Evolutionary conservation across 2,113 vertebrate species (phyloP).

Genomic region (Aspiorhynchus laticeps): DNA sequence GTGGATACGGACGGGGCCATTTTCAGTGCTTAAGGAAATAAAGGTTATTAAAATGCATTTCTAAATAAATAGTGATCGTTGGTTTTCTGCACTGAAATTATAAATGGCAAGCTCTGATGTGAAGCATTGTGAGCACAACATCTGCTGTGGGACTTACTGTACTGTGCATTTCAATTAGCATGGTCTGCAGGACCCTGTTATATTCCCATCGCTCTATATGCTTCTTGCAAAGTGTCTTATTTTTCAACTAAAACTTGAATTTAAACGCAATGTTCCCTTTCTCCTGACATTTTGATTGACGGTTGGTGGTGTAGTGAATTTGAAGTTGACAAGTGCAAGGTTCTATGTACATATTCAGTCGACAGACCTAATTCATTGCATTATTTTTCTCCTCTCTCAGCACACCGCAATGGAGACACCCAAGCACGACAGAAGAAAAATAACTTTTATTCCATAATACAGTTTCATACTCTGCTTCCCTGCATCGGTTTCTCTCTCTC

Average conservation of each 20-base stretch:
- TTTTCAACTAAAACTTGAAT: neutral
- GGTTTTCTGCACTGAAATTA: slow-evolving; percentile 37
- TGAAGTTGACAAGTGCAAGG: slow-evolving; percentile 28
- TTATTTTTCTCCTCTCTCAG: slow-evolving; percentile 18
- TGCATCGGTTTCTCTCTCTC: neutral
- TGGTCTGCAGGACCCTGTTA: neutral
- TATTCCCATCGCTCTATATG: neutral
- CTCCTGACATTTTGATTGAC: slow-evolving; percentile 28
- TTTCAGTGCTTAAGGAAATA: slow-evolving; percentile 38
- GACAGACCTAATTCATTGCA: neutral
- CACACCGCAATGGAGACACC: slow-evolving; percentile 17
- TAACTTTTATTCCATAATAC: slow-evolving; percentile 18
- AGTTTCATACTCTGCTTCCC: neutral
- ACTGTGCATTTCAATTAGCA: slow-evolving; percentile 45
- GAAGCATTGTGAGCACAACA: slow-evolving; percentile 35
- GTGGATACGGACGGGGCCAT: neutral
- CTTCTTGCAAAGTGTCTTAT: neutral
- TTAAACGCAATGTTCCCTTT: slow-evolving; percentile 17
- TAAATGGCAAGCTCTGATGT: slow-evolving; percentile 42
- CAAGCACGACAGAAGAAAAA: slow-evolving; percentile 4
- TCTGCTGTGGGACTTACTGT: slow-evolving; percentile 31
- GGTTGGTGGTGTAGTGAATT: slow-evolving; percentile 35
- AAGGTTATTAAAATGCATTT: slow-evolving; percentile 50
- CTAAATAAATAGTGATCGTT: slow-evolving; percentile 48
- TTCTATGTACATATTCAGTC: slow-evolving; percentile 22